Evolutionary conservation across 2,113 vertebrate species (phyloP).

Genomic region (Nymphicus hollandicus): DNA sequence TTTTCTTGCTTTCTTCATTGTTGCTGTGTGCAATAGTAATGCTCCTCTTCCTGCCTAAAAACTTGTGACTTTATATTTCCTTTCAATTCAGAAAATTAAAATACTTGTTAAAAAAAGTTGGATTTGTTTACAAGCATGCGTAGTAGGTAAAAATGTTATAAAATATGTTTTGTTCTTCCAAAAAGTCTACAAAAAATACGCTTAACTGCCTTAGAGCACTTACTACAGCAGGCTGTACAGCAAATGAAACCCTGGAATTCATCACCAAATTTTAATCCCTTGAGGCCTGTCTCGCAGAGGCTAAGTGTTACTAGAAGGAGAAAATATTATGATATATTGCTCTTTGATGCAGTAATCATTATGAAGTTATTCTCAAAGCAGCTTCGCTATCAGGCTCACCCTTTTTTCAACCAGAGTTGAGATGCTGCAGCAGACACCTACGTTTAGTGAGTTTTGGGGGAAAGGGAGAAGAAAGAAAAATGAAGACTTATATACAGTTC

Average conservation of each 20-base stretch:
- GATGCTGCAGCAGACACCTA: background rate
- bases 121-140: background rate
- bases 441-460: slow-evolving; percentile 10
- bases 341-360: slow-evolving; percentile 10
- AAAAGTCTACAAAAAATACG: background rate
- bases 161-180: background rate
- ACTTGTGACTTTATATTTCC: background rate
- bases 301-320: slow-evolving; percentile 3
- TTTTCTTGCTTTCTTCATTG: background rate
- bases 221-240: background rate
- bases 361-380: slow-evolving; percentile 47
- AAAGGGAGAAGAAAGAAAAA: slow-evolving; percentile 13
- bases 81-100: background rate
- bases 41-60: background rate
- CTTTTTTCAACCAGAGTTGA: slow-evolving; percentile 43
- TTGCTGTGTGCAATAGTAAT: background rate
- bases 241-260: slow-evolving; percentile 14
- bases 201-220: background rate
- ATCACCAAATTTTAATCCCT: slow-evolving; percentile 23
- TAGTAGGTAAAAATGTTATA: background rate
- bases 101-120: background rate
- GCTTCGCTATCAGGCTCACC: slow-evolving; percentile 27
- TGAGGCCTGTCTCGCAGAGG: background rate
- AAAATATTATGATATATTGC: slow-evolving; percentile 18
- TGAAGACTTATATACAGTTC: slow-evolving; percentile 31